phyloP scores from a whole-genome alignment of 1,140 invertebrate genomes.

The Scaptomyza graminum region DNA sequence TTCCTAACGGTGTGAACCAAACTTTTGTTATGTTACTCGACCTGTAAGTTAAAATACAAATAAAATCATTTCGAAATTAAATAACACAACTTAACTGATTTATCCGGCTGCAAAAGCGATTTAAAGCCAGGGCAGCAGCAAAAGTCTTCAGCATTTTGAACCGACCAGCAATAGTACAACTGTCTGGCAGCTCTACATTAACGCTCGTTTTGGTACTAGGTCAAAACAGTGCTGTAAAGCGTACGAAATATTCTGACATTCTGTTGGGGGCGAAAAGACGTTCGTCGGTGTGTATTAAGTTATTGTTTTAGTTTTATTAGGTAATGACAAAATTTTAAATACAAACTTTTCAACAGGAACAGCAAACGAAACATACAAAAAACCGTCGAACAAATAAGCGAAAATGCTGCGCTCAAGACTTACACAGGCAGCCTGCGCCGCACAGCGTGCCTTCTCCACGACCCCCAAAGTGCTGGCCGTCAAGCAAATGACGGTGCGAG shows the following conservation, averaged over 20 bases:
- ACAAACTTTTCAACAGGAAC: conserved; percentile 12
- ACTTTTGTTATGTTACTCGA: conserved; percentile 86
- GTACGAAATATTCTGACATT: conserved; percentile 38
- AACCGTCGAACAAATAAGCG: conserved; percentile 20
- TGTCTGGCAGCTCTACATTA: conserved; percentile 7
- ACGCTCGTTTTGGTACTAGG: not conserved
- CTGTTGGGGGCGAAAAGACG: conserved; percentile 56
- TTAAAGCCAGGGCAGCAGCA: not conserved
- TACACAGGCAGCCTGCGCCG: conserved; percentile 56
- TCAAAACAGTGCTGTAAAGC: conserved; percentile 33
- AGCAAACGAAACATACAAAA: conserved; percentile 11
- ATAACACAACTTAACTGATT: conserved; percentile 1
- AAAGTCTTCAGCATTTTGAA: conserved; percentile 17
- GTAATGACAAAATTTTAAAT: conserved; percentile 32
- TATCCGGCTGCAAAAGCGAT: not conserved
- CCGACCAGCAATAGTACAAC: not conserved
- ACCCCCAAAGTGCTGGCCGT: conserved; percentile 85
- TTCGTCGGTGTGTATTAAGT: conserved; percentile 47
- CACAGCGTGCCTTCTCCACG: conserved; percentile 86
- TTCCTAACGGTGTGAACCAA: conserved; percentile 85
- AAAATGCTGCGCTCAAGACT: conserved; percentile 67
- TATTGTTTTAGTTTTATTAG: conserved; percentile 27
- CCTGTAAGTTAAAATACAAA: not conserved
- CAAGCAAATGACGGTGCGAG: conserved; percentile 95
- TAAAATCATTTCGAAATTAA: not conserved